Base-by-base conservation (phyloP, 2,113 vertebrate genomes). In the Charadrius vociferus region DNA sequence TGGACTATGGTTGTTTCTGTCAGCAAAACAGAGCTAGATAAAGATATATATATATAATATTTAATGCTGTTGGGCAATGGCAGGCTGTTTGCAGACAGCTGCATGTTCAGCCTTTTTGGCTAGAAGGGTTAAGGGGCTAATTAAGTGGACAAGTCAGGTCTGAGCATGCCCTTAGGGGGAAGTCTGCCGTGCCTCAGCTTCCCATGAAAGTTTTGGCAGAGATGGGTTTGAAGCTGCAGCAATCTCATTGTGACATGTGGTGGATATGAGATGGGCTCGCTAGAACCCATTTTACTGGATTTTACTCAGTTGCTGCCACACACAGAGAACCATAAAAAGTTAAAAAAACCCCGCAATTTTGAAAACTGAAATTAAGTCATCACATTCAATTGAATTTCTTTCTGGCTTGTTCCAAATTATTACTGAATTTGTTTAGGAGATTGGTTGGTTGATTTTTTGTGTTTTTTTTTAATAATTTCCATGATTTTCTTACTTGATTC, bases 61-160 rank as follows among this genome's bases (percentile, higher is more conserved):
- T 87, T 93, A 80, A 93, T 86, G 83, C 84, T 94, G 29, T 84
- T 85, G 95, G 84, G 75, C 90, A 81, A 19, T 34, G 84, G 65
- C 72, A 84, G 92, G 49, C 91, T 85, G 5, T 90, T 88, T 58
- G 61, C 49, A 82, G 93, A 66, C 87, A 95, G 86, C 87, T 95
- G 83, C 77, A 15, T 62, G 37, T 72, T 97, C 96, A 95, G 80
- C 79, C 79, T 71, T 94, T 97, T 89, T 73, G 96, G 88, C 81
- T 84, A 36, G 81, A 72, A 62, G 56, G 77, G 94, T 68, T 96
- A 96, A 94, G 95, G 87, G 91, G 91, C 93, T 98, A 96, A 97
- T 96, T 96, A 97, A 95, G 91, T 91, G 87, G 96, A 96, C 90
- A 86, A 89, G 92, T 92, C 84, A 78, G 90, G 9, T 95, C 89